Percentiles rank a stretch among this genome's conserved stretches.
Evolutionary conservation across 30 jellyfish, hydroid and myxozoan species (phyloP).

Genomic region (Aurelia aurita): DNA sequence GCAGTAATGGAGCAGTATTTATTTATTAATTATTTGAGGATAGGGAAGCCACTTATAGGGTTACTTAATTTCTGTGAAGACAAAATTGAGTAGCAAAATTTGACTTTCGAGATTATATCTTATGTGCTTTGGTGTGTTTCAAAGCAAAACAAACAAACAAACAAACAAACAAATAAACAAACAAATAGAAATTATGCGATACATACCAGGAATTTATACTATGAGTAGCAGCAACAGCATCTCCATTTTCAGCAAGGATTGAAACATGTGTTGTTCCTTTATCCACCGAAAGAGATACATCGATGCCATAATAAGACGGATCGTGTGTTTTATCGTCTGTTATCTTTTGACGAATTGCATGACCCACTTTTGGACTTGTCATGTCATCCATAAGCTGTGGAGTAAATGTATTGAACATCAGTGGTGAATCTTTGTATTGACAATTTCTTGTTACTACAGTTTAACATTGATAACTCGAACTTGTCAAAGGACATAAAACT

Average conservation of each 20-base stretch:
- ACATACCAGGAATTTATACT: constrained; percentile 94
- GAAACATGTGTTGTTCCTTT: constrained; percentile 98
- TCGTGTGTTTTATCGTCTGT: constrained; percentile 93
- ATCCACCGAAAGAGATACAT: constrained; percentile 79
- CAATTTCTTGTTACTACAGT: too few relatives aligned
- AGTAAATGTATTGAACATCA: background rate
- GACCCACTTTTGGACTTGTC: constrained; percentile 94
- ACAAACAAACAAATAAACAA: too few relatives aligned
- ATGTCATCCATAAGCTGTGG: constrained; percentile 90
- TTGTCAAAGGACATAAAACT: too few relatives aligned
- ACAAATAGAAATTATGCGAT: background rate
- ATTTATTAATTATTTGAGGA: too few relatives aligned
- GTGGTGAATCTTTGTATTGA: too few relatives aligned
- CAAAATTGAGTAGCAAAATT: too few relatives aligned
- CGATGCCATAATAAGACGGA: constrained; percentile 87
- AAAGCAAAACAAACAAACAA: background rate
- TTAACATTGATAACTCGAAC: too few relatives aligned
- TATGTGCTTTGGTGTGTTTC: background rate
- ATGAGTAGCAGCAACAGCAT: constrained; percentile 95
- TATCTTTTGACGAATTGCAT: constrained; percentile 75
- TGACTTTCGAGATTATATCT: too few relatives aligned
- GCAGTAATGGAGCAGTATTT: too few relatives aligned
- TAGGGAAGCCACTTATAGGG: too few relatives aligned
- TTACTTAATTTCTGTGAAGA: too few relatives aligned
- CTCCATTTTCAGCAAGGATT: constrained; percentile 95